Evolutionary conservation across 37 sponge, comb jelly and placozoan genomes (phyloP).

Genomic region (Axinella damicornis): DNA sequence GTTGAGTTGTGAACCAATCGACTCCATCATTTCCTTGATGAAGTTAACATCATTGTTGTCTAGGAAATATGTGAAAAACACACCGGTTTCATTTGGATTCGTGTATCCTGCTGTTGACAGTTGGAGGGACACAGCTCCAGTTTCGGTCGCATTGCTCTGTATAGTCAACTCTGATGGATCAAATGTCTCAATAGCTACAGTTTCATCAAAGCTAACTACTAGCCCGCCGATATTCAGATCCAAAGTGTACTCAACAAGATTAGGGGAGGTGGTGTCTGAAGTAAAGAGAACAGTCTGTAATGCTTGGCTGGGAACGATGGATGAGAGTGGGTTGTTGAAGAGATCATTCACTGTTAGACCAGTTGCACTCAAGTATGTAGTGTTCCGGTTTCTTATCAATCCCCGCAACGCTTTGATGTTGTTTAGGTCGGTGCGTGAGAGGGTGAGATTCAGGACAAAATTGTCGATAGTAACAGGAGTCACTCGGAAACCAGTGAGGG

Average conservation of each 20-base stretch:
- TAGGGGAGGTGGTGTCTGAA: constrained; percentile 74
- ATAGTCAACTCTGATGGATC: constrained; percentile 40
- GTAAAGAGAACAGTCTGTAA: constrained; percentile 48
- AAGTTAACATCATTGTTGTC: constrained; percentile 81
- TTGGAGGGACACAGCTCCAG: background rate
- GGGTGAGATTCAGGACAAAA: constrained; percentile 45
- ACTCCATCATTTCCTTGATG: constrained; percentile 70
- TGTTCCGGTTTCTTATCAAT: constrained; percentile 32
- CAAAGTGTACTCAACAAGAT: constrained; percentile 46
- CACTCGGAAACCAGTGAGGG: constrained; percentile 48
- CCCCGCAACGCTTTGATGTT: constrained; percentile 51
- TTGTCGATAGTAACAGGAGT: constrained; percentile 34
- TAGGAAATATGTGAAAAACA: constrained; percentile 61
- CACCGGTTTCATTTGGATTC: constrained; percentile 26
- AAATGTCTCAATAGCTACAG: constrained; percentile 70
- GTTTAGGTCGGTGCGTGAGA: constrained; percentile 65
- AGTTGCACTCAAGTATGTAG: constrained; percentile 57
- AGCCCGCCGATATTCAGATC: constrained; percentile 76
- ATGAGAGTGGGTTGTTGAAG: constrained; percentile 60
- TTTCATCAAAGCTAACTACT: constrained; percentile 79
- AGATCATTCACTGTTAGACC: constrained; percentile 67
- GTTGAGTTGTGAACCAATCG: constrained; percentile 47
- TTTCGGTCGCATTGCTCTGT: constrained; percentile 60
- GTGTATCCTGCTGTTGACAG: constrained; percentile 38
- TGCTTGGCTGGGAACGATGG: constrained; percentile 62